Percentiles rank a stretch among this genome's conserved stretches.
These are phyloP conservation scores for Drosophila mimica DNA, from an alignment of 2,888 invertebrate genomes.

Conservation along the genomic window DNA sequence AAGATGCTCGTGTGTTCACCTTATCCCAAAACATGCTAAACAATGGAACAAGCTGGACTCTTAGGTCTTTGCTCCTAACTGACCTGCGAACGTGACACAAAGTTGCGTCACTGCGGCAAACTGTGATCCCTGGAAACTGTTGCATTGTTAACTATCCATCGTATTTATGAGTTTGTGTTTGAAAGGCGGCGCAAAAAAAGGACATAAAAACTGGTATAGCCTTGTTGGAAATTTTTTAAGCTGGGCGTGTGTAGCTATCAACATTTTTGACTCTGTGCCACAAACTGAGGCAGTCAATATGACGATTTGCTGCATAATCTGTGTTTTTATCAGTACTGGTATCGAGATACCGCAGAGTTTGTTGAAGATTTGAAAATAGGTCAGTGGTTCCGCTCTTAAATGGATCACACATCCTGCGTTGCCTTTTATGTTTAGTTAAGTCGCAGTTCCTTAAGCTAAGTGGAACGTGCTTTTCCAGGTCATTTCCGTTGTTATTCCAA, in stretches of 20 bases:
- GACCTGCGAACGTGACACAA: slow-evolving; percentile 62
- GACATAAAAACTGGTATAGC: slow-evolving; percentile 37
- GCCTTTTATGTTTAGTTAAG: slow-evolving; percentile 24
- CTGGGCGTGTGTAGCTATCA: slow-evolving; percentile 27
- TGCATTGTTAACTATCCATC: slow-evolving; percentile 43
- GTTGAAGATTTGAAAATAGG: slow-evolving; percentile 34
- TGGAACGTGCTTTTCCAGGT: slow-evolving; percentile 56
- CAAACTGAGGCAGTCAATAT: neutral
- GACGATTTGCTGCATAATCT: slow-evolving; percentile 18
- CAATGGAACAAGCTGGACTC: slow-evolving; percentile 42
- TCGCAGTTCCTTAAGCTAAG: slow-evolving; percentile 28
- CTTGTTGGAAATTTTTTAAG: slow-evolving; percentile 30
- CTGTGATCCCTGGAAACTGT: slow-evolving; percentile 60
- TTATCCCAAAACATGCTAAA: slow-evolving; percentile 39
- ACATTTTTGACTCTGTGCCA: slow-evolving; percentile 16
- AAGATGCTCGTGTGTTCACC: slow-evolving; percentile 66
- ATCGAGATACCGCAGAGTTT: slow-evolving; percentile 5
- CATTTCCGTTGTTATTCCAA: slow-evolving; percentile 56
- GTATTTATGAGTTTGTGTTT: slow-evolving; percentile 40
- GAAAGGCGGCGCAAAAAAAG: slow-evolving; percentile 29
- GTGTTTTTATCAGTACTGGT: neutral
- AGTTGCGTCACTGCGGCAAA: slow-evolving; percentile 64
- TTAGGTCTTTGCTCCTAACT: slow-evolving; percentile 19
- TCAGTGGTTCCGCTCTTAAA: slow-evolving; percentile 60
- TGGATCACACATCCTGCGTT: slow-evolving; percentile 57